phyloP scores from a whole-genome alignment of 2,888 invertebrate species.

The Pterostichus niger region DNA sequence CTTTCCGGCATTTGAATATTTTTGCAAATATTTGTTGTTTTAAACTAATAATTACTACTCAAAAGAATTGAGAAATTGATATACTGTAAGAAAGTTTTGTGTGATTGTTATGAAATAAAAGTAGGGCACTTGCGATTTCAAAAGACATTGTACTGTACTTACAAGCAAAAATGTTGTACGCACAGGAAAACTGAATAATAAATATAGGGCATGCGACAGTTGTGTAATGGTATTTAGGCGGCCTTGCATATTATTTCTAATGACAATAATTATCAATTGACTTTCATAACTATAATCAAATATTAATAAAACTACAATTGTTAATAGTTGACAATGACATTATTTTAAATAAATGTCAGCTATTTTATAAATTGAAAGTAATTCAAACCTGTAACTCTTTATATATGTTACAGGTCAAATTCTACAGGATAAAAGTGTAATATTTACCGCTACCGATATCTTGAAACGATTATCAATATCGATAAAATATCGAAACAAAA shows the following conservation, averaged over 20 bases:
- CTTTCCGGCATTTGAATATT: not conserved
- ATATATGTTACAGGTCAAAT: no score
- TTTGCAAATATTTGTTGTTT: constrained; percentile 1
- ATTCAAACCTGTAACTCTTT: not conserved
- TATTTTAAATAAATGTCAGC: constrained; percentile 21
- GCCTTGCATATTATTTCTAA: constrained; percentile 30
- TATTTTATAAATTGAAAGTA: constrained; percentile 10
- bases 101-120: not conserved
- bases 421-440: no score
- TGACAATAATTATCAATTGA: constrained; percentile 37
- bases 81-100: not conserved
- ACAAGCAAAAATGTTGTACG: not conserved
- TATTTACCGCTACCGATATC: no score
- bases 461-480: no score
- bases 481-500: no score
- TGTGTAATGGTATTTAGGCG: constrained; percentile 1
- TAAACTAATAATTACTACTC: not conserved
- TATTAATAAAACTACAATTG: constrained; percentile 41
- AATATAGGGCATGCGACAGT: constrained; percentile 34
- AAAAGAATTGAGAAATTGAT: not conserved
- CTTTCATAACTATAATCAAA: constrained; percentile 44
- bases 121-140: not conserved
- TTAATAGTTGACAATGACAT: constrained; percentile 27
- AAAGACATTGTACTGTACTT: not conserved
- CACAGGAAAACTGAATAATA: not conserved